Percentiles rank a stretch among this genome's conserved stretches.
Conservation (phyloP, 2,113 vertebrate genomes). For the Pedionomus torquatus region DNA sequence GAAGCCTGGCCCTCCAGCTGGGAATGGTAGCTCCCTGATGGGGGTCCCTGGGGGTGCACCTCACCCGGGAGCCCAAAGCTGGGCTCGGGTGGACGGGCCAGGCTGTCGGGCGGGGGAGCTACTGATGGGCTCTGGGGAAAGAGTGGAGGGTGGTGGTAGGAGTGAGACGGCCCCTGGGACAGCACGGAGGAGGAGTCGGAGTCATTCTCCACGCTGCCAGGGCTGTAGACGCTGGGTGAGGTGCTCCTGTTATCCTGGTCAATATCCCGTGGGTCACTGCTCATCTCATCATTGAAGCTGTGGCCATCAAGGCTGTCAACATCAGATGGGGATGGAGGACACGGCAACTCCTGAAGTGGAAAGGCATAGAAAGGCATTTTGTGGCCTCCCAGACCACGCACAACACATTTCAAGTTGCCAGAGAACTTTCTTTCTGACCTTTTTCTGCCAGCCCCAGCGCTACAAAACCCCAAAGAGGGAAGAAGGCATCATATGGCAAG, state of each 20-base stretch:
- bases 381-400: not conserved
- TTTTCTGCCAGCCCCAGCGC: not conserved
- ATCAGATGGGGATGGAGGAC: slow-evolving; percentile 79
- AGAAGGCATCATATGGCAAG: not conserved
- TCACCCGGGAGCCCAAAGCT: slow-evolving; percentile 60
- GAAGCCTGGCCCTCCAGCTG: slow-evolving; percentile 76
- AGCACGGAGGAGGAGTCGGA: slow-evolving; percentile 87
- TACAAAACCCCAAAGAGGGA: not conserved
- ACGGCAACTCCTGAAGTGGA: slow-evolving; percentile 72
- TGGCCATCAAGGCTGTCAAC: slow-evolving; percentile 90
- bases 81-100: slow-evolving; percentile 72
- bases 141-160: slow-evolving; percentile 77
- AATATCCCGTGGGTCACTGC: slow-evolving; percentile 95
- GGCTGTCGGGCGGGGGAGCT: slow-evolving; percentile 67
- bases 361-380: not conserved
- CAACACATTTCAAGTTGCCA: not conserved
- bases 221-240: slow-evolving; percentile 93
- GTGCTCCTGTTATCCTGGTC: slow-evolving; percentile 99
- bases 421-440: not conserved
- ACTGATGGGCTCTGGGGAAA: slow-evolving; percentile 80
- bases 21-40: slow-evolving; percentile 66
- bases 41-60: slow-evolving; percentile 68
- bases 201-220: slow-evolving; percentile 94
- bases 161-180: slow-evolving; percentile 76
- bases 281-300: slow-evolving; percentile 92